Base-by-base conservation (phyloP, 2,797 vertebrate species). In the Rhinogobio ventralis region DNA sequence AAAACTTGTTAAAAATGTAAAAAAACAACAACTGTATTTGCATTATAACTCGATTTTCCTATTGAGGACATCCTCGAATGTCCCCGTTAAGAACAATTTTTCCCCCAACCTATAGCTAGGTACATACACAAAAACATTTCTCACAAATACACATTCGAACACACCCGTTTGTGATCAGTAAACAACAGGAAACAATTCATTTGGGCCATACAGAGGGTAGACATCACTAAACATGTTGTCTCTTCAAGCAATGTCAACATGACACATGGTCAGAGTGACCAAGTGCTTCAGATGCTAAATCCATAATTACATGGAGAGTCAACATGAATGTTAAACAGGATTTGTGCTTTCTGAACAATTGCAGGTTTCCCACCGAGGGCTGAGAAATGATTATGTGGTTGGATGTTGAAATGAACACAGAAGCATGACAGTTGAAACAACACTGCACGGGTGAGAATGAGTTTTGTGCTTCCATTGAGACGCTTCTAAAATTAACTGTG, bases 331-430 rank as follows among this genome's bases (percentile, higher is more conserved):
- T 60, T 64, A 73, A 79, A 85, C 68, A 36, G 55, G 76, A 64
- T 79, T 79, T 64, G 67, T 39, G 42, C 30, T 64, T 19, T 36
- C 62, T 2, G 2, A 55, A 66, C 60, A 84, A 64, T 33, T 74
- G 66, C 73, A 49, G 66, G 72, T 81, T 71, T 71, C 49, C 73
- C 73, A 78, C 33, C 8, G 53, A 77, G 66, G 17, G 36, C 79
- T 73, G 66, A 79, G 86, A 74, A 79, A 82, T 73, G 4, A 82
- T 82, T 57, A 75, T 46, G 73, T 10, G 55, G 68, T 15, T 66
- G 53, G 15, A 76, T 53, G 62, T 28, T 68, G n/a, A 62, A 84
- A 83, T 28, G 1, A 74, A 73, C 10, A 77, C 39, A 64, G 28
- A 73, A 55, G 28, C 60, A 62, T 25, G 5, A 62, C n/a, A 15